These are phyloP conservation scores for Eupithecia dodoneata DNA, from an alignment of 2,888 invertebrate genomes.

Conservation along the genomic window DNA sequence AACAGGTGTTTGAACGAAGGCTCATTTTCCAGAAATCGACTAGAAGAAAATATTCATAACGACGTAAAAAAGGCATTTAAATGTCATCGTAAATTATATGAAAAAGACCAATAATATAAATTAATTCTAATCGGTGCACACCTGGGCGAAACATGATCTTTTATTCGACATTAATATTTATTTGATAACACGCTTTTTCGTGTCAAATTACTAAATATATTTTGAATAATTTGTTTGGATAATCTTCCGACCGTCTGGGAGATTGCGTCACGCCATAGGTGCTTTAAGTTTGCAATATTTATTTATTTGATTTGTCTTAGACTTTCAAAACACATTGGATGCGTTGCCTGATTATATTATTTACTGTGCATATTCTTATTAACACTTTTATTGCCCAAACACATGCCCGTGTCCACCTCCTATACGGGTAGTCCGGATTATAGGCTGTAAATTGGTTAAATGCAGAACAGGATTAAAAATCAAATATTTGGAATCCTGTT, in stretches of 20 bases:
- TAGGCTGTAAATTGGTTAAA: background rate
- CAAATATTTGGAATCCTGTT: background rate
- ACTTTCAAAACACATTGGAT: background rate
- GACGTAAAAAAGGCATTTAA: conserved; percentile 34
- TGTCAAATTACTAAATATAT: conserved; percentile 35
- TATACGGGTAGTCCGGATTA: background rate
- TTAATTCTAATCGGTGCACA: conserved; percentile 42
- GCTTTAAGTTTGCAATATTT: background rate
- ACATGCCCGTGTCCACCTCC: background rate
- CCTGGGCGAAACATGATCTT: conserved; percentile 44
- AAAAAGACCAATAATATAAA: conserved; percentile 33
- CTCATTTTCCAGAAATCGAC: background rate
- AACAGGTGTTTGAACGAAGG: conserved; percentile 1
- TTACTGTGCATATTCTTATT: background rate
- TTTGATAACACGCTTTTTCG: conserved; percentile 32
- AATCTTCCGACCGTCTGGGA: background rate
- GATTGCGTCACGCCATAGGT: background rate
- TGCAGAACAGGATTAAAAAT: background rate
- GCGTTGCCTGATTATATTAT: background rate
- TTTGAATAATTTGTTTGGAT: conserved; percentile 22
- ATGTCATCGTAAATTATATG: conserved; percentile 34
- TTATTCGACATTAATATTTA: conserved; percentile 28
- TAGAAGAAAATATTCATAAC: background rate
- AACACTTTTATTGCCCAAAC: background rate
- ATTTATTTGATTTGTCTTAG: background rate